Evolutionary conservation across 1,140 invertebrate genomes (phyloP).

Genomic region (Mesaphorura yosii): DNA sequence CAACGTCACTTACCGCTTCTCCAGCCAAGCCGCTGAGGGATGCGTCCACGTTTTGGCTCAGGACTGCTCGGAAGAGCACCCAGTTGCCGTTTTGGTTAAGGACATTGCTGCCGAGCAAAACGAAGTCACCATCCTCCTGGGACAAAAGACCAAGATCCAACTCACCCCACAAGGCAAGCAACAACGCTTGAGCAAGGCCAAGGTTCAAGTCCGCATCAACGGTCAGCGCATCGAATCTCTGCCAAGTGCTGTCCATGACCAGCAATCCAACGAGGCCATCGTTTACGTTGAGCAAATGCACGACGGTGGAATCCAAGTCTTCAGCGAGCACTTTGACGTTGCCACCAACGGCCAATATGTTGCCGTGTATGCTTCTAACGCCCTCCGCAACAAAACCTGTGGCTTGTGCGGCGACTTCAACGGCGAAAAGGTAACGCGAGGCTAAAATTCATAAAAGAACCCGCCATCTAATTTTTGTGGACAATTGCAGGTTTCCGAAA

Average conservation of each 20-base stretch:
- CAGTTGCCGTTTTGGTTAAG: constrained; percentile 24
- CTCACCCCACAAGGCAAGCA: neutral
- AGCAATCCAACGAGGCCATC: constrained; percentile 8
- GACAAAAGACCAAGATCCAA: constrained; percentile 21
- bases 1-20: constrained; percentile 25
- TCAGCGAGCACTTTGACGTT: constrained; percentile 14
- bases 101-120: constrained; percentile 12
- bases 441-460: neutral
- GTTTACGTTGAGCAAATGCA: constrained; percentile 6
- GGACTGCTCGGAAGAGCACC: constrained; percentile 19
- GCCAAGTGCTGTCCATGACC: neutral
- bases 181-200: neutral
- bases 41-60: constrained; percentile 25
- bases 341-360: constrained; percentile 18
- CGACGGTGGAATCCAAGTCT: constrained; percentile 23
- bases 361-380: constrained; percentile 12
- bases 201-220: constrained; percentile 1
- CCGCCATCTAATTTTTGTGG: neutral
- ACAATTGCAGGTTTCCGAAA: constrained; percentile 16
- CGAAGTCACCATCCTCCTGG: constrained; percentile 15
- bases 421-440: constrained; percentile 9
- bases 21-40: constrained; percentile 7
- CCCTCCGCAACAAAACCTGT: constrained; percentile 24
- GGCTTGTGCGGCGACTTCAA: constrained; percentile 30
- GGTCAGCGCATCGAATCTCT: neutral